Conservation (phyloP, 2,888 invertebrate genomes). For the Drosophila atripex region DNA sequence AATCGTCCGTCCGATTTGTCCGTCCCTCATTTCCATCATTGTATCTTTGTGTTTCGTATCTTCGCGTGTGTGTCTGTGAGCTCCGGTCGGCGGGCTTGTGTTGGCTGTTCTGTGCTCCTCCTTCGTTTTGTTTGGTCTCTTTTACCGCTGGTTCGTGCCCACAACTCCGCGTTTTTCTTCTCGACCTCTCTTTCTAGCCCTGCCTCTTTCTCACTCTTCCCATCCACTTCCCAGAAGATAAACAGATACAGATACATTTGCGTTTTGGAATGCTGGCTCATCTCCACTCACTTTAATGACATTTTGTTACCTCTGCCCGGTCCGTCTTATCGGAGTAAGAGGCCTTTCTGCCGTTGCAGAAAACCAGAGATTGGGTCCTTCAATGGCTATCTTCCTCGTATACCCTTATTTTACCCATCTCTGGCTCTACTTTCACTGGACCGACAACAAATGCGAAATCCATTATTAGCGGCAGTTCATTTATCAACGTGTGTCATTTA, state of each 20-base stretch:
- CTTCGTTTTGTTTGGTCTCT: constrained; percentile 40
- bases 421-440: constrained; percentile 72
- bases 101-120: constrained; percentile 30
- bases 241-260: constrained; percentile 57
- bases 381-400: constrained; percentile 41
- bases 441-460: constrained; percentile 25
- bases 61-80: constrained; percentile 4
- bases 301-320: constrained; percentile 73
- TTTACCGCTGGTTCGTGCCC: constrained; percentile 13
- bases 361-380: constrained; percentile 58
- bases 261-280: constrained; percentile 33
- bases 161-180: constrained; percentile 23
- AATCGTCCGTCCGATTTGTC: constrained; percentile 63
- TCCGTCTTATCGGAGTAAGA: constrained; percentile 66
- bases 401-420: constrained; percentile 51
- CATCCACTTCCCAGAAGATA: constrained; percentile 42
- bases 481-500: constrained; percentile 76
- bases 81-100: constrained; percentile 1
- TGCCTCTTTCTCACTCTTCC: constrained; percentile 6
- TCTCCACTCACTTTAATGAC: constrained; percentile 70
- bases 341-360: constrained; percentile 48
- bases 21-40: constrained; percentile 53
- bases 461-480: constrained; percentile 72
- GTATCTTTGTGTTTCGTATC: constrained; percentile 25
- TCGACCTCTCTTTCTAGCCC: constrained; percentile 11